Percentiles rank a stretch among this genome's conserved stretches.
phyloP scores from a whole-genome alignment of 2,113 vertebrate species.

The Rhizomys pruinosus region DNA sequence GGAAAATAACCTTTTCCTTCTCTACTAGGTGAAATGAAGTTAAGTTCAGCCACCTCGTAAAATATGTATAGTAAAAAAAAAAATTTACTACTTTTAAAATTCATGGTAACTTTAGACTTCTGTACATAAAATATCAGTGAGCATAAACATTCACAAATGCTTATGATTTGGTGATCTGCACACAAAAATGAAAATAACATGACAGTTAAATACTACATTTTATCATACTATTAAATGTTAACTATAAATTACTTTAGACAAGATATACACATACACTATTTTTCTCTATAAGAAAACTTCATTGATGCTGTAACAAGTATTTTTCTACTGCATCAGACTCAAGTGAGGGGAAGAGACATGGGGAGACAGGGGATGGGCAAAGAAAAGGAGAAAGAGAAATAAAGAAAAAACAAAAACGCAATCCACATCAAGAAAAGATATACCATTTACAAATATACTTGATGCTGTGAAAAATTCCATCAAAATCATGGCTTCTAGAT shows the following conservation, averaged over 20 bases:
- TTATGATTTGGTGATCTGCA: neutral
- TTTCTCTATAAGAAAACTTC: neutral
- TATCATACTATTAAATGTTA: constrained; percentile 5
- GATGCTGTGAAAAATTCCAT: constrained; percentile 1
- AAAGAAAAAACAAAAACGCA: constrained; percentile 10
- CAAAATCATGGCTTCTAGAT: constrained; percentile 2
- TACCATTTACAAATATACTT: neutral
- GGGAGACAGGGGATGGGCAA: too few species aligned
- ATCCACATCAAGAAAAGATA: neutral
- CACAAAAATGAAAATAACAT: neutral
- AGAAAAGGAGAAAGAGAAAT: too few species aligned
- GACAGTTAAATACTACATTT: neutral
- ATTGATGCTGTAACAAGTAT: constrained; percentile 21
- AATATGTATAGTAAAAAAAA: neutral
- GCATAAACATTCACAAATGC: neutral
- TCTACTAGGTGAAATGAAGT: neutral
- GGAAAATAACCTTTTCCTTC: neutral
- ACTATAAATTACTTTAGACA: neutral
- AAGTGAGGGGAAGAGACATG: too few species aligned
- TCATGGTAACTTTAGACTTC: neutral
- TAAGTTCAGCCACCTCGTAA: neutral
- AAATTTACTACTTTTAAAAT: neutral
- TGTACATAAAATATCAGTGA: neutral
- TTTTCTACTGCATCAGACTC: neutral
- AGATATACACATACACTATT: constrained; percentile 10